These are phyloP conservation scores for Drosophila repleta DNA, from an alignment of 1,140 invertebrate species.

Conservation along the genomic window DNA sequence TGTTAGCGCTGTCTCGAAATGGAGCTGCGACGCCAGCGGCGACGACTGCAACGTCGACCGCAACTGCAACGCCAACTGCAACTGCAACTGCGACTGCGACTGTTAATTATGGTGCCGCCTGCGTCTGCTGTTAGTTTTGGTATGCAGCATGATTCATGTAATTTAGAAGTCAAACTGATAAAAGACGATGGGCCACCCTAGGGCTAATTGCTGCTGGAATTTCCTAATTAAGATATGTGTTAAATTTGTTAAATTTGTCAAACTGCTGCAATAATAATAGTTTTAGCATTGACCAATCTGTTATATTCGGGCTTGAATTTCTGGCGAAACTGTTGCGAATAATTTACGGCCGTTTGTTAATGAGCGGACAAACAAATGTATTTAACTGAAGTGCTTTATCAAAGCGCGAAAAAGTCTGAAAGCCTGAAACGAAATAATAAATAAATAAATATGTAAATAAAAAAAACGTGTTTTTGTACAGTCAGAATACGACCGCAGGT, in stretches of 20 bases:
- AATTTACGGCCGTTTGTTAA: conserved; percentile 60
- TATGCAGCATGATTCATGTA: conserved; percentile 45
- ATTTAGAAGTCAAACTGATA: conserved; percentile 40
- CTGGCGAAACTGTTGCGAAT: conserved; percentile 53
- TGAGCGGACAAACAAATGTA: conserved; percentile 47
- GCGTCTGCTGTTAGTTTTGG: conserved; percentile 36
- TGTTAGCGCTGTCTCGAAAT: conserved; percentile 17
- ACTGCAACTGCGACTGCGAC: neutral
- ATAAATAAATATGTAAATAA: conserved; percentile 19
- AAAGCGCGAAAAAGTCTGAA: conserved; percentile 25
- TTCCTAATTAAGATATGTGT: conserved; percentile 25
- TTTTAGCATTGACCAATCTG: neutral
- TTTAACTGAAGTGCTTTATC: conserved; percentile 61
- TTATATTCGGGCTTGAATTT: conserved; percentile 15
- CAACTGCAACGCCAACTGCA: neutral
- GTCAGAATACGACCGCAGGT: conserved; percentile 8
- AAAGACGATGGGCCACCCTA: conserved; percentile 3
- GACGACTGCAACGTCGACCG: neutral
- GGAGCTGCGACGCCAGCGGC: neutral
- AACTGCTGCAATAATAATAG: neutral
- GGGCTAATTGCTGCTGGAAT: neutral
- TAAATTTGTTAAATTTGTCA: conserved; percentile 12
- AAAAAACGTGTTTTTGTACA: conserved; percentile 43
- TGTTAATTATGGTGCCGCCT: conserved; percentile 47
- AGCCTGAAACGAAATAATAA: conserved; percentile 12